A percentile compares a stretch with the other conserved stretches of the same genome.
Evolutionary conservation across 2,797 vertebrate genomes (phyloP).

Genomic region (Fratercula arctica): DNA sequence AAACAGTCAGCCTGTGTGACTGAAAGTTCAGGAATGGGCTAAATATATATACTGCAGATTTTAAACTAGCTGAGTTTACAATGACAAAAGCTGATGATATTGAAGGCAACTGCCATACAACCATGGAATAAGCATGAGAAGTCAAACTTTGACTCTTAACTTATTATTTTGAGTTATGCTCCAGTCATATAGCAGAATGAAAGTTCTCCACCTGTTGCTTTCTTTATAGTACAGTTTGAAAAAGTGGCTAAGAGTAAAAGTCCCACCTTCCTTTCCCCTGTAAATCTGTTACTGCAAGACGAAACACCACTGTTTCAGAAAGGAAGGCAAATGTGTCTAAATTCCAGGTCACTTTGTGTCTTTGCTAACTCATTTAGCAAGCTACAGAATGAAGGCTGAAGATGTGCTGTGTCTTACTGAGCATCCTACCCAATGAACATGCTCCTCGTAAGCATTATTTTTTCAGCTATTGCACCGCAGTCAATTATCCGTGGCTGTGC

Average conservation of each 20-base stretch:
- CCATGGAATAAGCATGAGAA: background rate
- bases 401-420: background rate
- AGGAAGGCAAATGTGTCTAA: background rate
- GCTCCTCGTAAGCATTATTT: background rate
- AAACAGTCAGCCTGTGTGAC: background rate
- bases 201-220: background rate
- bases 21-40: background rate
- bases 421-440: background rate
- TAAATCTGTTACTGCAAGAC: background rate
- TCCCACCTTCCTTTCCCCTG: background rate
- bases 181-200: background rate
- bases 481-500: background rate
- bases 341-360: background rate
- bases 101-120: background rate
- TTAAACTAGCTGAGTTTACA: background rate
- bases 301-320: background rate
- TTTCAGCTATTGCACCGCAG: background rate
- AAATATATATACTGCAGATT: background rate
- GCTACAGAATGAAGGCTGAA: background rate
- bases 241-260: background rate
- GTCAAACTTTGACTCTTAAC: background rate
- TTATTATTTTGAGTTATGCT: background rate
- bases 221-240: background rate
- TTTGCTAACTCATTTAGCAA: background rate
- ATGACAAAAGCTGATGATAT: background rate